Base-by-base conservation (phyloP, 2,113 vertebrate species). In the Thunnus thynnus region DNA sequence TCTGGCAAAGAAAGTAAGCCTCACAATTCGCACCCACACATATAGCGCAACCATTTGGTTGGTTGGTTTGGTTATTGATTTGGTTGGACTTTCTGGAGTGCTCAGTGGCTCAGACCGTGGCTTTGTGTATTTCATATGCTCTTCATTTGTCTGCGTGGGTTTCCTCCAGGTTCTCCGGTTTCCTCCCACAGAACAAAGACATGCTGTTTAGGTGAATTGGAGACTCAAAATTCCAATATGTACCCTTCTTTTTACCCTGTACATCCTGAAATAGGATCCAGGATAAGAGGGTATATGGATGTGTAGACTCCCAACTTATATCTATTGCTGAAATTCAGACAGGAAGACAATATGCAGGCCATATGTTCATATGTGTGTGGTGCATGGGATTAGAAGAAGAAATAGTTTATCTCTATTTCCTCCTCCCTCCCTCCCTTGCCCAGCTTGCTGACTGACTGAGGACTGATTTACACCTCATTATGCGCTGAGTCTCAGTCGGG, bases 1-100 rank as follows among this genome's bases (percentile, higher is more conserved):
- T 52, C 69, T 94, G 63, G 85, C 90, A 52, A 85, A 94, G 71
- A 94, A 95, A 91, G 94, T 95, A 94, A 93, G 92, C 72, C 57
- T 84, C 25, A 13, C 73, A 60, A 5, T 60, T 58, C 41, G 52
- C 80, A 47, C 66, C 13, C 52, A 56, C 75, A 44, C 51, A 56
- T 14, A 25, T 9, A 3, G 36, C 75, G 78, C 61, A 72, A 22
- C 13, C 30, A 25, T 11, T 58, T 32, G 1, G 47, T 78, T 74
- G 13, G 62, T 30, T 30, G 27, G 27, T 30, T 30, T 30, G 27
- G 27, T 30, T 30, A 63, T 20, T 80, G 18, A 36, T 83, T 46
- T 61, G 77, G 82, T 16, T 22, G 25, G 52, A 62, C 55, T 52
- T 57, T 12, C 17, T 13, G 60, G 64, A 54, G 1, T 0, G 14